phyloP scores from a whole-genome alignment of 2,797 vertebrate genomes.

The Sylvilagus floridanus region DNA sequence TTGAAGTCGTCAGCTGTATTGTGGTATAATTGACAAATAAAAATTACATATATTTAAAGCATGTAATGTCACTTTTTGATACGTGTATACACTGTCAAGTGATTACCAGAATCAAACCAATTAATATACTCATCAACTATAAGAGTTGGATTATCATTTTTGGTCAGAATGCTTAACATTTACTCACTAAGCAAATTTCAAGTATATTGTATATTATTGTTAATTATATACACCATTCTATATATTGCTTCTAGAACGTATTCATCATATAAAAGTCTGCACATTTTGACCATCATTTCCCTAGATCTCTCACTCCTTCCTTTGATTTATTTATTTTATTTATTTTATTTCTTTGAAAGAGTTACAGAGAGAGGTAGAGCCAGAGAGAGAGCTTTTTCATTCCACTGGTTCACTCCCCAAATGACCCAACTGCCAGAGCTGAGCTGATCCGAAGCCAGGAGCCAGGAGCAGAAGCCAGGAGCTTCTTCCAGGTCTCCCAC shows the following conservation, averaged over 20 bases:
- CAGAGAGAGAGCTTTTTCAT: no score
- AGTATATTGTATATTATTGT: not conserved
- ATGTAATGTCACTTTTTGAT: not conserved
- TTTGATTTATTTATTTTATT: no score
- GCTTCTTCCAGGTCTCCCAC: no score
- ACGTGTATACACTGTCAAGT: not conserved
- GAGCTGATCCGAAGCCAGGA: no score
- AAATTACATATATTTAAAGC: not conserved
- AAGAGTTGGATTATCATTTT: not conserved
- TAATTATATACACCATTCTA: not conserved
- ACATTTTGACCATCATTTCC: not conserved
- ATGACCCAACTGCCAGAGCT: no score
- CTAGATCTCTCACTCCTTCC: no score
- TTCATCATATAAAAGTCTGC: not conserved
- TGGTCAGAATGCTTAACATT: not conserved
- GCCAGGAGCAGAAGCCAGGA: no score
- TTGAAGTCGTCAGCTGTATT: not conserved
- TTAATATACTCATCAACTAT: not conserved
- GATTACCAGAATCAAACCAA: not conserved
- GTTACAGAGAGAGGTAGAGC: no score
- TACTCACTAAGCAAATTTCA: not conserved
- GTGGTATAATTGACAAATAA: no score
- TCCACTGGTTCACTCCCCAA: no score
- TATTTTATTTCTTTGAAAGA: no score
- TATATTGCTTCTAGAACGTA: not conserved